Evolutionary conservation across 2,113 vertebrate species (phyloP).

Genomic region (Stigmatopora nigra): DNA sequence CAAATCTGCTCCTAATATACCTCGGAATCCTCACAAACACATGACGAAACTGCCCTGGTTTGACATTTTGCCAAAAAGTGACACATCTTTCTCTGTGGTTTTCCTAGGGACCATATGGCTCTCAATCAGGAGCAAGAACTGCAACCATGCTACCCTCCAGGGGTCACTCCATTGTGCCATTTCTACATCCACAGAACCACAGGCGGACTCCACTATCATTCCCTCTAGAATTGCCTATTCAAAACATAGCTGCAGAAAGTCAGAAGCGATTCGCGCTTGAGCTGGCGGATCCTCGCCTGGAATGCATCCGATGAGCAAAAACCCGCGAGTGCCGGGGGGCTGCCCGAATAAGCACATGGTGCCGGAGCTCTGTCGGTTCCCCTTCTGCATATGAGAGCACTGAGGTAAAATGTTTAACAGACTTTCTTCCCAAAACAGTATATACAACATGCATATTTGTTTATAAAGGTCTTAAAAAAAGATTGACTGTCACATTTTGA

Average conservation of each 20-base stretch:
- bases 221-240: no score
- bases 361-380: neutral
- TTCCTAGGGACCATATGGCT: slow-evolving; percentile 2
- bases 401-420: slow-evolving; percentile 1
- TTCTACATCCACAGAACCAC: neutral
- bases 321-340: neutral
- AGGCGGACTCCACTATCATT: neutral
- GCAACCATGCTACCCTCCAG: neutral
- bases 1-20: neutral
- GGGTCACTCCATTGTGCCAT: neutral
- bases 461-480: no score
- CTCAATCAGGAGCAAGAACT: neutral
- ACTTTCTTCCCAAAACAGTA: neutral
- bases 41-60: neutral
- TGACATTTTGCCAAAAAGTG: slow-evolving; percentile 1
- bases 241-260: neutral
- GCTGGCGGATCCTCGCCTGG: neutral
- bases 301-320: neutral
- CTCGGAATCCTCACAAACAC: neutral
- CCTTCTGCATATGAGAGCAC: slow-evolving; percentile 1
- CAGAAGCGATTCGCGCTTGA: neutral
- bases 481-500: neutral
- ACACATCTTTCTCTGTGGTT: neutral
- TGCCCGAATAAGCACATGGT: neutral
- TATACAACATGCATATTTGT: no score